Evolutionary conservation across 35 echinoderm and acorn worm genomes (phyloP), one percentile per base, ranked within the genome.

Genomic region (Patiria miniata): DNA sequence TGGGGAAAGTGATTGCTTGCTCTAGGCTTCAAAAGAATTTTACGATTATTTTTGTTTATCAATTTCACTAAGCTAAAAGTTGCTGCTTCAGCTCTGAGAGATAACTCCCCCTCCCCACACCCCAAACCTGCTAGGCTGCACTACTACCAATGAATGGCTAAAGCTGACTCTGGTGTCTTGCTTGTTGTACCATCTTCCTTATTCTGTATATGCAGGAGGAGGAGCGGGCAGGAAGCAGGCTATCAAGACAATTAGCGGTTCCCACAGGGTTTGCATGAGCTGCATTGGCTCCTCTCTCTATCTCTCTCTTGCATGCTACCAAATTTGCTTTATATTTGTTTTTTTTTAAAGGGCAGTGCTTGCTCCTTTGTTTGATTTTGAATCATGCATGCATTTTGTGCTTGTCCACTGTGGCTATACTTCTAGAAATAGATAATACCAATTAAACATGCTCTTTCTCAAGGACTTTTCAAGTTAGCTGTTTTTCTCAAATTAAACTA

Each of bases 231-330:
- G 83, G 78, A 90, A 89, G 54, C 33, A 83, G 85, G 87, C 52
- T 39, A 99, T 99, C 92, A 99, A 94, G 90, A 99, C 96, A 16
- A 99, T 99, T 57, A 99, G 96, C 86, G 96, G 84, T 81, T 89
- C 86, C 79, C 96, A 99, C 92, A 94, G 89, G 96, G 96, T 99
- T 92, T 69, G 96, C 96, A 99, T 99, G 96, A 77, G 65, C 60
- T 73, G 15, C 42, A 6, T 73, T 26, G 65, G 65, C 65, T 73
- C 65, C 65, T 73, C 65, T 73, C 4, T 47, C 42, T 47, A 4
- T 47, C 42, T 47, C 42, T 47, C 12, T 12, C 61, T 84, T 80
- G 82, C 77, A 44, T 87, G 76, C 22, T 6, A 36, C 61, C 22
- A 69, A 29, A n/a, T n/a, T n/a, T n/a, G n/a, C 34, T 29, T 69